These are phyloP conservation scores for Raja brachyura DNA, from an alignment of 2,113 vertebrate species.

Conservation along the genomic window DNA sequence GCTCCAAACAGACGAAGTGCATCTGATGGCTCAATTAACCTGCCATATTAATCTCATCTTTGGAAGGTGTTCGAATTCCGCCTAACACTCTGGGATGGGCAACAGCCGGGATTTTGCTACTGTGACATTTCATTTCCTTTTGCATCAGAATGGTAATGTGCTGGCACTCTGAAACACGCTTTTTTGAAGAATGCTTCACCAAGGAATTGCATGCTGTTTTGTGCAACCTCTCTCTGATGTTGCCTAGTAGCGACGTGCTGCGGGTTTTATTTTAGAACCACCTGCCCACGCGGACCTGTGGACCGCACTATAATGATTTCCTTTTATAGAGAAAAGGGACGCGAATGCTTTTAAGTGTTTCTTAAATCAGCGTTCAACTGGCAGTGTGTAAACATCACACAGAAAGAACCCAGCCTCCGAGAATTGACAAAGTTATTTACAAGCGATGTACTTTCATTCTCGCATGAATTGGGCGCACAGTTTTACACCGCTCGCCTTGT, in stretches of 20 bases:
- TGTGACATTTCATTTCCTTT: background rate
- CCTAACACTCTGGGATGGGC: background rate
- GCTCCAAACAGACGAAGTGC: background rate
- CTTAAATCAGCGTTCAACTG: background rate
- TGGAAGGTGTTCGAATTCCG: constrained; percentile 10
- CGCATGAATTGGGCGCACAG: background rate
- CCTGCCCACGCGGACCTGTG: constrained; percentile 13
- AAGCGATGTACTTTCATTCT: too few species aligned
- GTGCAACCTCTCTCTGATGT: constrained; percentile 8
- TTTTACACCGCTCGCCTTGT: background rate
- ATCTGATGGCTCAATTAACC: background rate
- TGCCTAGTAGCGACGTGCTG: constrained; percentile 12
- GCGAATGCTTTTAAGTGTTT: background rate
- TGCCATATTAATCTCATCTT: background rate
- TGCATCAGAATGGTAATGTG: background rate
- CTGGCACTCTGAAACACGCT: background rate
- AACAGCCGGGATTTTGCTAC: background rate
- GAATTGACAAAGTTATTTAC: background rate
- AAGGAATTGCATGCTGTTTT: background rate
- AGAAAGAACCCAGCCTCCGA: background rate
- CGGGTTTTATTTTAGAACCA: background rate
- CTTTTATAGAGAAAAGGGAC: background rate
- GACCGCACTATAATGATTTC: background rate
- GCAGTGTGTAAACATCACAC: background rate
- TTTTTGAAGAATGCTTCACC: background rate